These are phyloP conservation scores for Hololepta plana DNA, from an alignment of 2,888 invertebrate genomes.

Conservation along the genomic window DNA sequence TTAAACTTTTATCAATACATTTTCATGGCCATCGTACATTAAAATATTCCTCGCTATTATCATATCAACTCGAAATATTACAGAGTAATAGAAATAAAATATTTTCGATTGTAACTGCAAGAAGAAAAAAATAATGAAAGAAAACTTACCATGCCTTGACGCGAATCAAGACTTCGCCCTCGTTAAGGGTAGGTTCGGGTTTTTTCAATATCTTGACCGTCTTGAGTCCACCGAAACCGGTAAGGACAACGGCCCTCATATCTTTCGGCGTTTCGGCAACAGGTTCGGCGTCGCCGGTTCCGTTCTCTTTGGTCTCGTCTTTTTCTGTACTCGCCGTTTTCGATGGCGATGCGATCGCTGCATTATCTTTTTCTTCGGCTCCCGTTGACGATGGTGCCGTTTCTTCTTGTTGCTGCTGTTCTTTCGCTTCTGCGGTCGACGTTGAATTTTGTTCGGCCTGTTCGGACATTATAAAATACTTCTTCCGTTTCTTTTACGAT, in stretches of 20 bases:
- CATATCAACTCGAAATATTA: too few species aligned
- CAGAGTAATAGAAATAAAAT: too few species aligned
- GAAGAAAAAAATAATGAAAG: not conserved
- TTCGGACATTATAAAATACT: too few species aligned
- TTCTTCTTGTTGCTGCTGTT: conserved; percentile 15
- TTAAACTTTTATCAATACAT: too few species aligned
- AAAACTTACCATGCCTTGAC: conserved; percentile 71
- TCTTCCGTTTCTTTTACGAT: too few species aligned
- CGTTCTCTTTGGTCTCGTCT: conserved; percentile 25
- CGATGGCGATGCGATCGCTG: conserved; percentile 2
- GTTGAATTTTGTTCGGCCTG: conserved; percentile 13
- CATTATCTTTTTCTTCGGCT: too few species aligned
- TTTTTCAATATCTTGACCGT: conserved; percentile 68
- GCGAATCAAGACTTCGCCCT: conserved; percentile 64
- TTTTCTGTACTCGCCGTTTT: too few species aligned
- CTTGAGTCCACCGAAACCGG: conserved; percentile 73
- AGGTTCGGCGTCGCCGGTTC: conserved; percentile 26
- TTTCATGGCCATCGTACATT: too few species aligned
- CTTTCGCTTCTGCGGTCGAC: conserved; percentile 13
- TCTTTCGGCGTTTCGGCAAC: conserved; percentile 49
- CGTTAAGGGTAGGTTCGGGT: conserved; percentile 50
- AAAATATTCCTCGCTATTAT: too few species aligned
- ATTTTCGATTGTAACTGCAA: not conserved
- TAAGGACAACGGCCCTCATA: conserved; percentile 71
- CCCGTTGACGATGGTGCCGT: too few species aligned